phyloP scores from a whole-genome alignment of 2,113 vertebrate genomes.

The Synodontis membranacea region DNA sequence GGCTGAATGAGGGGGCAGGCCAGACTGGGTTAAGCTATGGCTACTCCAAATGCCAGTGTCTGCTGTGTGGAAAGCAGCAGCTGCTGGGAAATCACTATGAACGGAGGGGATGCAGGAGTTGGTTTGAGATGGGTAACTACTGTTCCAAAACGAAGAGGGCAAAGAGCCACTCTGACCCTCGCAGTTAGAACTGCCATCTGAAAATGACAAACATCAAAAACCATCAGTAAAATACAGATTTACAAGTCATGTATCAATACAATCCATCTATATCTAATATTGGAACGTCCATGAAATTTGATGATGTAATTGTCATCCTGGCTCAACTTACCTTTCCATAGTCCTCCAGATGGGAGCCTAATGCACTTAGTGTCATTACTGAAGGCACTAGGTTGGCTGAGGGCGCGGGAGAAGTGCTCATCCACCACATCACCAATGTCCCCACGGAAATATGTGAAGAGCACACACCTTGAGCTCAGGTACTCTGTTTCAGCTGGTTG shows the following conservation, averaged over 20 bases:
- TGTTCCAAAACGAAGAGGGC: slow-evolving; percentile 85
- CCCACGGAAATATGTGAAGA: slow-evolving; percentile 98
- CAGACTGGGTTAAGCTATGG: slow-evolving; percentile 82
- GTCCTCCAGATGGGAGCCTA: slow-evolving; percentile 74
- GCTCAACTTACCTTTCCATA: slow-evolving; percentile 86
- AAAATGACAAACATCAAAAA: slow-evolving; percentile 34
- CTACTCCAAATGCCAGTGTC: slow-evolving; percentile 86
- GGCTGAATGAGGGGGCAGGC: slow-evolving; percentile 74
- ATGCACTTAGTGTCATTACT: slow-evolving; percentile 78
- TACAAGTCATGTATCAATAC: background rate
- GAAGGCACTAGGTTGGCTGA: slow-evolving; percentile 88
- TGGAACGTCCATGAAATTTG: background rate
- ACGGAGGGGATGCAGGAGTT: slow-evolving; percentile 79
- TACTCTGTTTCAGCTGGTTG: slow-evolving; percentile 95
- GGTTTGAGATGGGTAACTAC: slow-evolving; percentile 82
- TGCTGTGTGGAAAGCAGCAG: slow-evolving; percentile 78
- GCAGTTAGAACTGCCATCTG: slow-evolving; percentile 66
- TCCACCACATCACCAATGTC: slow-evolving; percentile 95
- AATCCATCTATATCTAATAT: background rate
- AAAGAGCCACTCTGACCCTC: slow-evolving; percentile 83
- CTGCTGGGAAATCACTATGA: slow-evolving; percentile 85
- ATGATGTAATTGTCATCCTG: background rate
- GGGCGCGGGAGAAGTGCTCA: slow-evolving; percentile 94
- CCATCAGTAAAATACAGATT: background rate
- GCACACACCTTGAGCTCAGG: slow-evolving; percentile 93